Base-by-base conservation (phyloP, 2,888 invertebrate species). In the Asteroscopus sphinx region DNA sequence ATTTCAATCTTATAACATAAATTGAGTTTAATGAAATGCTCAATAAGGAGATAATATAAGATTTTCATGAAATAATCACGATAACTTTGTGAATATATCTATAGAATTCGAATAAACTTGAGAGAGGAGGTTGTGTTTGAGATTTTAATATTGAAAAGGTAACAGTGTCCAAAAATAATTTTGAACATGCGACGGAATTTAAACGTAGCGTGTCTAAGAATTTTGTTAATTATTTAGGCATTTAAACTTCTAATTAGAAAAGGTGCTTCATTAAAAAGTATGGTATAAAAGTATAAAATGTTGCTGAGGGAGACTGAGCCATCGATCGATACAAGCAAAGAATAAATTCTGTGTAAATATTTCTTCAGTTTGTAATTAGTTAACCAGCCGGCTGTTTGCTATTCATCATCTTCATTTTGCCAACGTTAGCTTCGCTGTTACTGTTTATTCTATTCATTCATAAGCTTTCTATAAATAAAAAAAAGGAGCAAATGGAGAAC, bases 341-440 rank as follows among this genome's bases (percentile, higher is more conserved):
- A 76, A 81, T 71, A 76, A 64, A 72, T 66, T 72, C 56, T 76
- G 74, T 62, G 77, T 79, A 81, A 82, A 86, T 74, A 82, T 80
- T 83, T 77, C 57, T 75, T 61, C 64, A 61, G 68, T 67, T 76
- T 68, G 67, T 81, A 85, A 85, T 83, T 85, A 83, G 73, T 70
- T 56, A 54, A 66, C 73, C 68, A 77, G 68, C 65, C 59, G 58
- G 53, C 55, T 74, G 67, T 73, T 76, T 53, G 16, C 39, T n/a
- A 64, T 76, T 74, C 64, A 70, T 67, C 55, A 67, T 75, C 56
- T 60, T 67, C 54, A 69, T 74, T 79, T 72, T 58, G 36, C 60
- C 15, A 13, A 55, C 15, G 28, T 39, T 32, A 36, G 26, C 32
- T 45, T 53, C 17, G 17, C 17, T 35, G 35, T 52, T 32, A 40